phyloP scores from a whole-genome alignment of 2,888 invertebrate species.

The Parascotia fuliginaria region DNA sequence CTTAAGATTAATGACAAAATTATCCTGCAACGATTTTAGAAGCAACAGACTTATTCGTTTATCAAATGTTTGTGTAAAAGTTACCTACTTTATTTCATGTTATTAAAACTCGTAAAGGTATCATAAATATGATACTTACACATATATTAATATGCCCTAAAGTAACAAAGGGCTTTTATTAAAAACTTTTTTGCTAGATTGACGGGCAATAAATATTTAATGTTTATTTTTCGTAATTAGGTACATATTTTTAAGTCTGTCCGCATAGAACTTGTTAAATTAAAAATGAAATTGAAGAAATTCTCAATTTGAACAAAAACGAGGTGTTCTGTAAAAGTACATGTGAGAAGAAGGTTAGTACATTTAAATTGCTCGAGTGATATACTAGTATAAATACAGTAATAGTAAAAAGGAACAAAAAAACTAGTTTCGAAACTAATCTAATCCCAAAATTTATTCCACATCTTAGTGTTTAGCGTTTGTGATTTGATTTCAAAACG shows the following conservation, averaged over 20 bases:
- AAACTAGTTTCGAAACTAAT: background rate
- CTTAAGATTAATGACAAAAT: background rate
- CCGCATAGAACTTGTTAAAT: background rate
- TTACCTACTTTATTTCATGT: too few relatives aligned
- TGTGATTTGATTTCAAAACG: background rate
- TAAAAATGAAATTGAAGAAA: background rate
- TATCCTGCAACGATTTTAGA: background rate
- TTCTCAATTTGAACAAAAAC: background rate
- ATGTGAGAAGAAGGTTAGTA: background rate
- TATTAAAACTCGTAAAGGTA: too few relatives aligned
- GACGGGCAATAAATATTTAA: too few relatives aligned
- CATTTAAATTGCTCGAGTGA: background rate
- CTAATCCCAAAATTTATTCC: background rate
- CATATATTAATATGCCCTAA: too few relatives aligned
- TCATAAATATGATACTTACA: too few relatives aligned
- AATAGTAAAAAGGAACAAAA: background rate
- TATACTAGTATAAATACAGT: background rate
- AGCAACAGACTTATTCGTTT: too few relatives aligned
- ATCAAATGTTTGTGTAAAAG: too few relatives aligned
- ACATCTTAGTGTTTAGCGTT: too few relatives aligned
- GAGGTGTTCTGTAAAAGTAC: slow-evolving; percentile 5
- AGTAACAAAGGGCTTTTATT: too few relatives aligned
- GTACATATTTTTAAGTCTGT: background rate
- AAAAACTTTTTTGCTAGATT: too few relatives aligned
- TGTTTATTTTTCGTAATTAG: too few relatives aligned